Evolutionary conservation across 2,888 invertebrate genomes (phyloP), one percentile per base, ranked within the genome.

Genomic region (Antitype chi): DNA sequence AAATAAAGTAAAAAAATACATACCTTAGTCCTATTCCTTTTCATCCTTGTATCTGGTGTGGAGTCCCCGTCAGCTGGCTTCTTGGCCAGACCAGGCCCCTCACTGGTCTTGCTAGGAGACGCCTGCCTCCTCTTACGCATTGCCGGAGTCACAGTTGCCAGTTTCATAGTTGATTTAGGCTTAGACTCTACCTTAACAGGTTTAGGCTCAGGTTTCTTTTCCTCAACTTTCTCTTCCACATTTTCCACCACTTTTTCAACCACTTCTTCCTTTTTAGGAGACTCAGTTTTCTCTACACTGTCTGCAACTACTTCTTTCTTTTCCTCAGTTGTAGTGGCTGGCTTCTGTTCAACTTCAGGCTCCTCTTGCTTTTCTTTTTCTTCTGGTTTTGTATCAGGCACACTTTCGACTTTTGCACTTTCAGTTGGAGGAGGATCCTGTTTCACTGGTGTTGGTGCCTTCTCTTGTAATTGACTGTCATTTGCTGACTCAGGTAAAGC

Each of bases 61-160:
- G 92, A 83, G n/a, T 94, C 94, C 82, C 93, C 89, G 52, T 95
- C 95, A 43, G 91, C 85, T 76, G 89, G 59, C 87, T 95, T 95
- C 91, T 97, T 97, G 0, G 94, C 91, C 15, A 94, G 88, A 74
- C 90, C 93, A 17, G 93, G 88, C 0, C 94, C 95, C 68, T 96
- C 96, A 74, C 82, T 87, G 57, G 93, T 92, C 82, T 94, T 92
- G 73, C 92, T 95, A 0, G 96, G 96, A 15, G 96, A 95, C 70
- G 96, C 94, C 72, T 97, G 96, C 90, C 97, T 97, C 87, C 97
- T 93, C 89, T 97, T 97, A 75, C 96, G 95, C 85, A 97, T 95
- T 32, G 97, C 97, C 1, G 97, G 97, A 28, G 97, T 97, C 53
- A 97, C 97, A 13, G 97, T 97, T 0, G 97, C 97, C 89, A 97